Percentiles rank a stretch among this genome's conserved stretches.
phyloP scores from a whole-genome alignment of 2,113 vertebrate species.

The Stictonetta naevosa region DNA sequence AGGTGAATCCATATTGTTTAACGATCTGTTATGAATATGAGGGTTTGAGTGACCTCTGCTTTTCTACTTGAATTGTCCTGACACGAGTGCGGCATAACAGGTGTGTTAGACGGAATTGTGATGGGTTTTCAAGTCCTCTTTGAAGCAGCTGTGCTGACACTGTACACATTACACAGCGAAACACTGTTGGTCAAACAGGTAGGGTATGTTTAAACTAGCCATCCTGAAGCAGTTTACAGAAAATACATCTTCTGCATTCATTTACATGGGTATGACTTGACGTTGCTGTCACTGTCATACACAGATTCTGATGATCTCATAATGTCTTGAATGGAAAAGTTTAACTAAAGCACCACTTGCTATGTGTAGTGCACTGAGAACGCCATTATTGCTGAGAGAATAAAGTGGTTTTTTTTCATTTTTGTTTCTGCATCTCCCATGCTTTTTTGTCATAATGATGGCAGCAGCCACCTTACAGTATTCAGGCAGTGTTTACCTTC shows the following conservation, averaged over 20 bases:
- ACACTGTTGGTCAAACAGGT: neutral
- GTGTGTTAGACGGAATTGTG: neutral
- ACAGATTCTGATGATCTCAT: neutral
- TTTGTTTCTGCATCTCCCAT: neutral
- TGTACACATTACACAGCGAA: neutral
- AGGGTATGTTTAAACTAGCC: neutral
- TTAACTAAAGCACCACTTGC: neutral
- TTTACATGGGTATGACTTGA: neutral
- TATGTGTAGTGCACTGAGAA: neutral
- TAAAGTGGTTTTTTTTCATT: neutral
- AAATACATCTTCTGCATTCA: neutral
- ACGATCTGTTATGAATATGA: neutral
- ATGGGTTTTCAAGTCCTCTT: neutral
- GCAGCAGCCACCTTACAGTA: neutral
- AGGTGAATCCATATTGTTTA: neutral
- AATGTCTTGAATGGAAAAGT: neutral
- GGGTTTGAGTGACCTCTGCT: neutral
- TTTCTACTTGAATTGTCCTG: neutral
- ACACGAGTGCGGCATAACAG: neutral
- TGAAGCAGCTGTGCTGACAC: neutral
- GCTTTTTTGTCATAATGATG: neutral
- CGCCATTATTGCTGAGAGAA: neutral
- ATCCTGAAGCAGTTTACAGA: neutral
- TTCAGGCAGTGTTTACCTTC: neutral
- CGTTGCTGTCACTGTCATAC: accelerated